Conservation (phyloP, 2,113 vertebrate species). For the Hydrochoerus hydrochaeris region DNA sequence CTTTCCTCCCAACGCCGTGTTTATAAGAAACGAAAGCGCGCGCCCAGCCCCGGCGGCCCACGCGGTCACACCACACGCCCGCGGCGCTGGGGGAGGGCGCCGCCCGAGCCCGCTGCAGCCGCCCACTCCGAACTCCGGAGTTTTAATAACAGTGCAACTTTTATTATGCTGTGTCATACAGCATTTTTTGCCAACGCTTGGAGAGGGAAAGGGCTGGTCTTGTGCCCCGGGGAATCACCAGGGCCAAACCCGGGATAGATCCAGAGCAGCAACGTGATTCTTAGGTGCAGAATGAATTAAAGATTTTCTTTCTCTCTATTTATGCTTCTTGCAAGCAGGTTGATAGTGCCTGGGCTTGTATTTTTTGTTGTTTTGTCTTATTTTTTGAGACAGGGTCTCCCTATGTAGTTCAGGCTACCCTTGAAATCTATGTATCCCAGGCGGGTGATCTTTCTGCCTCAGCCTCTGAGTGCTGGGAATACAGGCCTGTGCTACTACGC, state of each 20-base stretch:
- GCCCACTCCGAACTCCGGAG: background rate
- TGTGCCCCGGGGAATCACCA: background rate
- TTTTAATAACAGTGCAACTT: background rate
- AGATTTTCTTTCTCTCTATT: background rate
- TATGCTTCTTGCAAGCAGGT: background rate
- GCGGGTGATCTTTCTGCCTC: background rate
- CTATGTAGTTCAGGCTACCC: background rate
- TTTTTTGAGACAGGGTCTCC: background rate
- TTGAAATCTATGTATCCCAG: background rate
- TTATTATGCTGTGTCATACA: conserved; percentile 75
- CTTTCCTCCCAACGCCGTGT: conserved; percentile 79
- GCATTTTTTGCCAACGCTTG: background rate
- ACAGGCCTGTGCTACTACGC: too few species aligned
- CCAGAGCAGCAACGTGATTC: background rate
- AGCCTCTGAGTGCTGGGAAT: background rate
- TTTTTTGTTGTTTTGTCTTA: background rate
- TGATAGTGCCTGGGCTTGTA: background rate
- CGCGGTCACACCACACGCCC: conserved; percentile 23
- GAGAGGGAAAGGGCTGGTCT: background rate
- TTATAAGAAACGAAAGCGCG: conserved; percentile 81
- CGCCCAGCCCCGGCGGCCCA: conserved; percentile 60
- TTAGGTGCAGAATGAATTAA: conserved; percentile 36
- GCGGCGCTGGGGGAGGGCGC: background rate
- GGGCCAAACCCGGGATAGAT: background rate
- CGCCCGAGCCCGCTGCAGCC: conserved; percentile 36